These are phyloP conservation scores for Oreonectes daqikongensis DNA, from an alignment of 2,797 vertebrate genomes.

Conservation along the genomic window DNA sequence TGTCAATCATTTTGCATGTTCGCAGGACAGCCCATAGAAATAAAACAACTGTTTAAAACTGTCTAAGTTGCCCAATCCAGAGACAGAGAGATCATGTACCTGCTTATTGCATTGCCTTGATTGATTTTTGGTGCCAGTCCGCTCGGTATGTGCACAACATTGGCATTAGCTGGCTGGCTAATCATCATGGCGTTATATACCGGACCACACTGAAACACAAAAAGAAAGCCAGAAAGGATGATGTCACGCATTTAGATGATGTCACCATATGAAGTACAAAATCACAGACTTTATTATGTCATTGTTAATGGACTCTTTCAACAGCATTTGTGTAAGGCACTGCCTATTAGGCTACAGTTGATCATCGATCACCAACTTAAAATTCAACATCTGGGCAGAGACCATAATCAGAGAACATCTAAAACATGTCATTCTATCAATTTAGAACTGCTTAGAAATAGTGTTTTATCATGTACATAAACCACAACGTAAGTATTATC, in stretches of 20 bases:
- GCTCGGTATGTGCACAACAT: conserved; percentile 90
- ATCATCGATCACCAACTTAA: no score
- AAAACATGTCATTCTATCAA: no score
- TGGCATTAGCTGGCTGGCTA: conserved; percentile 86
- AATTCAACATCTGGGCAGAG: no score
- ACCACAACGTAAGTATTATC: not conserved
- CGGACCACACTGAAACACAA: conserved; percentile 73
- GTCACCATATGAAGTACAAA: conserved; percentile 10
- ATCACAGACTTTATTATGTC: conserved; percentile 31
- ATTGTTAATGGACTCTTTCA: conserved; percentile 38
- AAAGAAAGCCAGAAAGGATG: not conserved
- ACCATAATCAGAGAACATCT: no score
- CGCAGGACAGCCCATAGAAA: conserved; percentile 73
- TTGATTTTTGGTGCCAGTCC: conserved; percentile 85
- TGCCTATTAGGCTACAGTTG: not conserved
- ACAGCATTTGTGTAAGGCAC: not conserved
- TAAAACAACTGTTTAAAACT: not conserved
- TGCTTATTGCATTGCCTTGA: conserved; percentile 83
- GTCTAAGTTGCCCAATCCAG: not conserved
- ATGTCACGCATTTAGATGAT: conserved; percentile 32
- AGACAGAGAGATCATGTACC: conserved; percentile 62
- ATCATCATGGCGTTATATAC: conserved; percentile 98
- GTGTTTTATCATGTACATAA: not conserved
- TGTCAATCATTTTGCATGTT: conserved; percentile 44
- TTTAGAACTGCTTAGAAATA: no score